phyloP scores from a whole-genome alignment of 2,888 invertebrate species.

The Drosophila limbata region DNA sequence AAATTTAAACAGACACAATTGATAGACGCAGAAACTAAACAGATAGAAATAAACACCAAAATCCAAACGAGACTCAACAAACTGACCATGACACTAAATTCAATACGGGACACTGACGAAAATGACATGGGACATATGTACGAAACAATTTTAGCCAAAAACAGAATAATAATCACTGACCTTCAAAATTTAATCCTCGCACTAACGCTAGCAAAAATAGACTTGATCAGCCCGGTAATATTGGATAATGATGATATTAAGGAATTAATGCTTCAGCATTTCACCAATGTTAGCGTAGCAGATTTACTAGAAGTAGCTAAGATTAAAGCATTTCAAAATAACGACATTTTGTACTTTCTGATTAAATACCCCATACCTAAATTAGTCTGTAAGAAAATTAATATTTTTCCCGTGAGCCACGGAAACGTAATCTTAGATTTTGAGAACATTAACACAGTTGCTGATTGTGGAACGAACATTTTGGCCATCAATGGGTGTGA shows the following conservation, averaged over 20 bases:
- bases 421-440: neutral
- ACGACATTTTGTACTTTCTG: neutral
- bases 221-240: slow-evolving; percentile 15
- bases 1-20: slow-evolving; percentile 16
- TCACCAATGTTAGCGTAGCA: slow-evolving; percentile 10
- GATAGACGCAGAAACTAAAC: slow-evolving; percentile 11
- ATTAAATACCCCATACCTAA: neutral
- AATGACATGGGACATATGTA: neutral
- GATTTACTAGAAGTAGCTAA: slow-evolving; percentile 4
- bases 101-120: neutral
- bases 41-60: slow-evolving; percentile 22
- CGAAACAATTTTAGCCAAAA: slow-evolving; percentile 1
- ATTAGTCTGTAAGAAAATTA: neutral
- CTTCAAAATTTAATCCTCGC: slow-evolving; percentile 13
- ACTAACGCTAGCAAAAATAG: slow-evolving; percentile 12
- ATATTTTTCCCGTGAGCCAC: neutral
- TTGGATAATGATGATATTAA: slow-evolving; percentile 5
- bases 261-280: slow-evolving; percentile 11
- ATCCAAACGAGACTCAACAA: slow-evolving; percentile 8
- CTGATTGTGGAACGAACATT: neutral
- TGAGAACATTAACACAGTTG: neutral
- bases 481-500: neutral
- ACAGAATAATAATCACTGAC: slow-evolving; percentile 6
- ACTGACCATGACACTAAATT: slow-evolving; percentile 11
- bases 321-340: slow-evolving; percentile 18